Evolutionary conservation across 2,113 vertebrate species (phyloP).

Genomic region (Rhodinocichla rosea): DNA sequence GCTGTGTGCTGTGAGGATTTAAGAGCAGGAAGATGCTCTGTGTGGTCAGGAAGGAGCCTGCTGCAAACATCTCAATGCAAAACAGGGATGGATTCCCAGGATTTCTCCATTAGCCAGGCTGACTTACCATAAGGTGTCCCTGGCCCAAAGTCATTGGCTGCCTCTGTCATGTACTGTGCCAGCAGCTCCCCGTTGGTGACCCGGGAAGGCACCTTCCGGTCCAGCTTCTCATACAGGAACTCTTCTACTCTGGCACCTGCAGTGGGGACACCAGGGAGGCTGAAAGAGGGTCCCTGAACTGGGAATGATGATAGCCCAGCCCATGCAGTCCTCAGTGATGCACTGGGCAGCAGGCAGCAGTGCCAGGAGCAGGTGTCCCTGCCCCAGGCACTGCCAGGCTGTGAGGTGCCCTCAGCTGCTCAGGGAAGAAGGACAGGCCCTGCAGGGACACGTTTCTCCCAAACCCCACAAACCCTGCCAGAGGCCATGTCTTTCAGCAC

Average conservation of each 20-base stretch:
- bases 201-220: conserved; percentile 88
- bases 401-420: background rate
- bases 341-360: background rate
- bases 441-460: background rate
- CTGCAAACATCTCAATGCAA: background rate
- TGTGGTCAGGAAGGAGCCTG: background rate
- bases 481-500: background rate
- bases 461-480: background rate
- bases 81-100: background rate
- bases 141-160: conserved; percentile 85
- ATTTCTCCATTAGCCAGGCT: background rate
- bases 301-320: background rate
- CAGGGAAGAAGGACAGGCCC: background rate
- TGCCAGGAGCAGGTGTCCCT: background rate
- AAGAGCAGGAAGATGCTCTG: background rate
- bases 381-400: background rate
- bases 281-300: background rate
- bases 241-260: conserved; percentile 91
- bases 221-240: conserved; percentile 94
- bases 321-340: background rate
- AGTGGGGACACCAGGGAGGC: background rate
- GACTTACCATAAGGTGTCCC: conserved; percentile 87
- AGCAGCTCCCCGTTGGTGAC: conserved; percentile 89
- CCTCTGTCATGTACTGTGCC: conserved; percentile 91
- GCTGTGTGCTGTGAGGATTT: background rate